Evolutionary conservation across 2,888 invertebrate genomes (phyloP).

Genomic region (Caenorhabditis sulstoni): DNA sequence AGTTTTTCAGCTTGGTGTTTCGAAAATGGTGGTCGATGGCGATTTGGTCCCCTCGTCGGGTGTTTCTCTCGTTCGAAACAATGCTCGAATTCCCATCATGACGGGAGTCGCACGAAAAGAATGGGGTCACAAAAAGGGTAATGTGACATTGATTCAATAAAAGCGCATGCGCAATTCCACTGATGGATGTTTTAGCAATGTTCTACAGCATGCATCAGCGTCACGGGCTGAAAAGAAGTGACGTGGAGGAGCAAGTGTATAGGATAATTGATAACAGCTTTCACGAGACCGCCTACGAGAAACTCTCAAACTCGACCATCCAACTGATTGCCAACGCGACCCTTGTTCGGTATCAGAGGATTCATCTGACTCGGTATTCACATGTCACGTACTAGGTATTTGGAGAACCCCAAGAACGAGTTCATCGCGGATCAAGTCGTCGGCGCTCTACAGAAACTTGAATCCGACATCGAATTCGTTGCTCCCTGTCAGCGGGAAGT

Average conservation of each 20-base stretch:
- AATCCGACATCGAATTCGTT: slow-evolving; percentile 80
- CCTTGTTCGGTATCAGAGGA: slow-evolving; percentile 73
- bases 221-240: slow-evolving; percentile 64
- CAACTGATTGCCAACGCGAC: slow-evolving; percentile 79
- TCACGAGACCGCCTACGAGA: slow-evolving; percentile 63
- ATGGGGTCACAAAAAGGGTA: slow-evolving; percentile 81
- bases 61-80: slow-evolving; percentile 65
- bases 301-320: slow-evolving; percentile 77
- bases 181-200: slow-evolving; percentile 70
- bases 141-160: slow-evolving; percentile 19
- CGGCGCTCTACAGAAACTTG: slow-evolving; percentile 70
- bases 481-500: slow-evolving; percentile 79
- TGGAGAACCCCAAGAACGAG: slow-evolving; percentile 68
- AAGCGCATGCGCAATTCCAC: slow-evolving; percentile 31
- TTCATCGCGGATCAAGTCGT: slow-evolving; percentile 66
- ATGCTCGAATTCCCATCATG: slow-evolving; percentile 78
- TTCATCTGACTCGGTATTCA: too few relatives aligned
- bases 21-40: slow-evolving; percentile 80
- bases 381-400: too few relatives aligned
- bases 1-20: slow-evolving; percentile 75
- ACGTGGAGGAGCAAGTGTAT: slow-evolving; percentile 74
- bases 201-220: slow-evolving; percentile 78
- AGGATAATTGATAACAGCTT: slow-evolving; percentile 76
- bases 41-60: slow-evolving; percentile 77
- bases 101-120: slow-evolving; percentile 80